Evolutionary conservation across 1,140 invertebrate species (phyloP), one percentile per base, ranked within the genome.

Genomic region (Drosophila fuyamai): DNA sequence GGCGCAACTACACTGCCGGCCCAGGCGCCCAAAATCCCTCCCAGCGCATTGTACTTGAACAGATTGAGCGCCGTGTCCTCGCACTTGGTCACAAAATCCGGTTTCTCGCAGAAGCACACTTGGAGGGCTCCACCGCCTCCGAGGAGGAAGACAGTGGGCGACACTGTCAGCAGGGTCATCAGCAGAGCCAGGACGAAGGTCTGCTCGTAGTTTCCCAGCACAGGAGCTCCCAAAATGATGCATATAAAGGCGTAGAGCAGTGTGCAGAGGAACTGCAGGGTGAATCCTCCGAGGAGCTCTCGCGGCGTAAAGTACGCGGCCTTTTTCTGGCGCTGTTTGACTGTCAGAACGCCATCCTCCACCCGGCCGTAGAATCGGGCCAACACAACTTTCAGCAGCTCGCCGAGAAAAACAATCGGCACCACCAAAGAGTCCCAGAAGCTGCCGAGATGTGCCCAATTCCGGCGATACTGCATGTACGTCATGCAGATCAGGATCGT

Each of bases 1-100:
- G 97, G 97, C 40, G 97, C 96, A 5, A 96, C 95, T 76, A 96
- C 94, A 43, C 96, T 95, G 14, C 96, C 96, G 16, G 96, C 80
- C 96, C 96, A 97, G 16, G 96, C 94, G 18, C 96, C 96, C 18
- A 96, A 59, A n/a, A 97, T 77, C 38, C 95, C 94, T 10, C 92
- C 85, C 48, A 94, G 91, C 23, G 94, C 93, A 76, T 94, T 94
- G 29, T 93, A 93, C 53, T 93, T 93, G 3, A 94, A 90, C 8
- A 92, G 61, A 68, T 89, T 79, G 6, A 92, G 67, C 0, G 86
- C 84, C 9, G 82, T 92, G 13, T 92, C 85, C 58, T 92, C 88
- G 55, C 83, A 88, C 47, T 90, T 91, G 48, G 92, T 91, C 23
- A 86, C 63, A 56, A 92, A 88, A 18, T 92, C 92, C 0, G 89